These are phyloP conservation scores for Trissolcus basalis DNA, from an alignment of 1,140 invertebrate genomes.

Conservation along the genomic window DNA sequence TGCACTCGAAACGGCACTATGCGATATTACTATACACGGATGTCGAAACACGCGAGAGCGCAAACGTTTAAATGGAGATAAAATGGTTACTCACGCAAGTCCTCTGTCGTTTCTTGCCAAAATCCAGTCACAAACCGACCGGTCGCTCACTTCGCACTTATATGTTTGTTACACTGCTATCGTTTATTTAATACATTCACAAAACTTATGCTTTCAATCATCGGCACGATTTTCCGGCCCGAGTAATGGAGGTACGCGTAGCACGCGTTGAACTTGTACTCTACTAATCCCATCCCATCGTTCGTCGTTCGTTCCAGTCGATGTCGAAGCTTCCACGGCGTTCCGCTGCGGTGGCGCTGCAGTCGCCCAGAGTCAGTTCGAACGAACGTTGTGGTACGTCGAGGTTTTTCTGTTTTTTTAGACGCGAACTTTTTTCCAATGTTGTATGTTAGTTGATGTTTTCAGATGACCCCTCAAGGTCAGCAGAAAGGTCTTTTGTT, in stretches of 20 bases:
- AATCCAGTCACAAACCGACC: too few relatives aligned
- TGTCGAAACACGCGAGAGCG: too few relatives aligned
- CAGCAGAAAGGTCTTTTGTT: too few relatives aligned
- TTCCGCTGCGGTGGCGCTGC: neutral
- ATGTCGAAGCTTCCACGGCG: neutral
- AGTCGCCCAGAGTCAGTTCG: neutral
- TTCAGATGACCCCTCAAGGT: neutral
- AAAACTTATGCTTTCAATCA: neutral
- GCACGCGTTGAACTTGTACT: constrained; percentile 8
- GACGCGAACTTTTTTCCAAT: neutral
- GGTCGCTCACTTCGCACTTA: too few relatives aligned
- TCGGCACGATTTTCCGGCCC: neutral
- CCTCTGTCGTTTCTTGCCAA: too few relatives aligned
- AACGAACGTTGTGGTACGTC: neutral
- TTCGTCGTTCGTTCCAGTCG: neutral
- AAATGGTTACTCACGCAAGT: too few relatives aligned
- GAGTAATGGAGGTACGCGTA: constrained; percentile 7
- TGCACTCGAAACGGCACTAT: too few relatives aligned
- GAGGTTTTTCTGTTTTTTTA: neutral
- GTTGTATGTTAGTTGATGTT: neutral
- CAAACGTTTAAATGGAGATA: too few relatives aligned
- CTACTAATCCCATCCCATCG: neutral
- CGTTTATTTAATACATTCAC: neutral
- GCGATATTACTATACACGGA: too few relatives aligned
- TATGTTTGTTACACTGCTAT: too few relatives aligned